Evolutionary conservation across 2,113 vertebrate genomes (phyloP).

Genomic region (Pterocles gutturalis): DNA sequence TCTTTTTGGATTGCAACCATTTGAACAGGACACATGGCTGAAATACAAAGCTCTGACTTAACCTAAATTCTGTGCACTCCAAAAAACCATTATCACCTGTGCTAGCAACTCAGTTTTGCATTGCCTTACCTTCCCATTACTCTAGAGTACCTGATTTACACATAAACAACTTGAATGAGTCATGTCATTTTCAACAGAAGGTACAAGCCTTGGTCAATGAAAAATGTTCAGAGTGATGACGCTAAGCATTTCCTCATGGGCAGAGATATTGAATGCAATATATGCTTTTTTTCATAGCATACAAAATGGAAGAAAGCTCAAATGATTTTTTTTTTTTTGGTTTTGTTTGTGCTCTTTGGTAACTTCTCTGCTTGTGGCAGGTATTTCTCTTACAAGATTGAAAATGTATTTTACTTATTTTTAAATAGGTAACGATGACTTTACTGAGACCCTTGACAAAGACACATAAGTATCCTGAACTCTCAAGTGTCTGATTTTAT

Average conservation of each 20-base stretch:
- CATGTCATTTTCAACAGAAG: background rate
- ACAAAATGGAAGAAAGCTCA: background rate
- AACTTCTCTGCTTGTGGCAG: background rate
- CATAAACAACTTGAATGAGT: rapidly evolving
- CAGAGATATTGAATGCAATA: background rate
- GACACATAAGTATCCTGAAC: background rate
- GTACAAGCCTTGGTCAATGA: background rate
- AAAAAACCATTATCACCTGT: background rate
- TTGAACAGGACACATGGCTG: background rate
- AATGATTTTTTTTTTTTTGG: background rate
- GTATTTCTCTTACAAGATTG: background rate
- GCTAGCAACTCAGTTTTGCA: background rate
- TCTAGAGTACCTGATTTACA: background rate
- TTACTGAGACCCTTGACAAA: background rate
- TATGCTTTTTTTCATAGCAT: background rate
- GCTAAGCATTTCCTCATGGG: background rate
- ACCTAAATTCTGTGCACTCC: background rate
- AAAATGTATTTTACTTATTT: background rate
- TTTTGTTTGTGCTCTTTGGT: background rate
- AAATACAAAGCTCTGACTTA: background rate
- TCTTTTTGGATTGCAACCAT: background rate
- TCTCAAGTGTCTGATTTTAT: background rate
- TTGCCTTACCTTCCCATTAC: background rate
- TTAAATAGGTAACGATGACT: background rate
- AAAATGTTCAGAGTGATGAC: background rate